Conservation (phyloP, 1,140 invertebrate genomes). For the Drosophila subpulchrella region DNA sequence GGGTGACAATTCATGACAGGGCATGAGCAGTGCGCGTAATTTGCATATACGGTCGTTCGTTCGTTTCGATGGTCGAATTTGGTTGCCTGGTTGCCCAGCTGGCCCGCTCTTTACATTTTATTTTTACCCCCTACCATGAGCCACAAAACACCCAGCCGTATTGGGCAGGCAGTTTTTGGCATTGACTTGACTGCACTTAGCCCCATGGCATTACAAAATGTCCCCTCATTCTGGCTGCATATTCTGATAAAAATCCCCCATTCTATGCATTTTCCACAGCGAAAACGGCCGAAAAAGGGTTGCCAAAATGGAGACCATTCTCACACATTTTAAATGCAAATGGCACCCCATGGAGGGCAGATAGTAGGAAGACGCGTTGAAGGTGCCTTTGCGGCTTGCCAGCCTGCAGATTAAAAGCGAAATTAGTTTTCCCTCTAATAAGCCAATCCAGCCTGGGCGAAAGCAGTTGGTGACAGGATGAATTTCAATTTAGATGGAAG, state of each 20-base stretch:
- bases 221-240: constrained; percentile 20
- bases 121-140: constrained; percentile 16
- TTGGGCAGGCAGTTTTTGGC: constrained; percentile 53
- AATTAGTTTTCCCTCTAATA: constrained; percentile 72
- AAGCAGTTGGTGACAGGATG: constrained; percentile 50
- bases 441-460: constrained; percentile 45
- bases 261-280: constrained; percentile 60
- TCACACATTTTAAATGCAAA: constrained; percentile 75
- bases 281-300: constrained; percentile 20
- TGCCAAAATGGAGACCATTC: constrained; percentile 17
- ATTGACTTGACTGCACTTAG: constrained; percentile 54
- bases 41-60: constrained; percentile 68
- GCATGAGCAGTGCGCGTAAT: constrained; percentile 73
- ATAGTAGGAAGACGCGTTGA: neutral
- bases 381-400: constrained; percentile 43
- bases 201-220: constrained; percentile 12
- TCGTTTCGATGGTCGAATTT: constrained; percentile 42
- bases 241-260: constrained; percentile 64
- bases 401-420: constrained; percentile 63
- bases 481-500: constrained; percentile 18
- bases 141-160: constrained; percentile 59
- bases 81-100: constrained; percentile 17
- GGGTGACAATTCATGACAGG: constrained; percentile 80
- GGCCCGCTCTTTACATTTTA: constrained; percentile 26
- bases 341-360: constrained; percentile 45